Base-by-base conservation (phyloP, 2,113 vertebrate species). In the Hyla sarda region DNA sequence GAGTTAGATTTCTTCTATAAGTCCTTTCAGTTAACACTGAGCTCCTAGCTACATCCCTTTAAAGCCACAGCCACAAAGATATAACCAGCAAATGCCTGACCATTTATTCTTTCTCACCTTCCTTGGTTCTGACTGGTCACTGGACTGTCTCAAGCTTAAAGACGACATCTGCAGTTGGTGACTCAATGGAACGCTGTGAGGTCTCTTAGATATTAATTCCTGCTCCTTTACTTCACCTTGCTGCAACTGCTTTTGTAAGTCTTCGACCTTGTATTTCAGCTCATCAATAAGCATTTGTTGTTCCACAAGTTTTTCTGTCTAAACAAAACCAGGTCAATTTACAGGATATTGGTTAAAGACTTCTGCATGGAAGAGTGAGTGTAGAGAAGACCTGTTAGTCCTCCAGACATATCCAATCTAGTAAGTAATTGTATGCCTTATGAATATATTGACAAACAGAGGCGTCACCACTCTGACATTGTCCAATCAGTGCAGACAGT, bases 261-360 rank as follows among this genome's bases (percentile, higher is more conserved):
- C 91, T 85, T 90, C 77, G 82, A 95, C 82, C 88, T 95, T 91
- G 77, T 92, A 79, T 84, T 91, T 94, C 86, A 97, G 93, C 37
- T 92, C 93, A 87, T 94, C 91, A 87, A 97, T 95, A 85, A 96
- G 83, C 85, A 97, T 92, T 88, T 96, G 95, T 87, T 97, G 96
- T 87, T 96, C 94, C 90, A 96, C 94, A 90, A 98, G 92, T 89
- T 96, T 96, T 88, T 97, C 96, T 82, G 91, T 95, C 97, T 99
- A 89, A 89, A 84, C 37, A 28, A 23, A 88, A 41, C 13, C 58
- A 28, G 58, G n/a, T 13, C n/a, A 25, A 28, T 62, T 13, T n/a
- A 62, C n/a, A n/a, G n/a, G n/a, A n/a, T 28, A 25, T 58, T 10
- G 23, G 21, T 58, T 58, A 10, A 2, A 58, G 21, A 58, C n/a